Percentiles rank a stretch among this genome's conserved stretches.
Conservation (phyloP, 2,113 vertebrate species). For the Colossoma macropomum region DNA sequence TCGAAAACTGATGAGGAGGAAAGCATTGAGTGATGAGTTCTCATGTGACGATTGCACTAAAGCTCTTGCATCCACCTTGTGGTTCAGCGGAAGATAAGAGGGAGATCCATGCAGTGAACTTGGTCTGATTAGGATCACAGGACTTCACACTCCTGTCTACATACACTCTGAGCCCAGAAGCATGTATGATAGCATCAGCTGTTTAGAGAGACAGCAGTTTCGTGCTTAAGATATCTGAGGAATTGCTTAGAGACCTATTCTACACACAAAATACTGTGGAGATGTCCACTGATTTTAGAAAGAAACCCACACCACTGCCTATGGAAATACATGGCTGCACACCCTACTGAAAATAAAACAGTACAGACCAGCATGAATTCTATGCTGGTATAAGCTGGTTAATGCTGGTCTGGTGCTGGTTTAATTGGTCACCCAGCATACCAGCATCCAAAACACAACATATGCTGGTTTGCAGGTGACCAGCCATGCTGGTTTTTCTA, state of each 20-base stretch:
- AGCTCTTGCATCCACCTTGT: not conserved
- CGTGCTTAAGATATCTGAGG: not conserved
- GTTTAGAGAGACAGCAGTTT: not conserved
- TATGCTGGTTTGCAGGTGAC: too few species aligned
- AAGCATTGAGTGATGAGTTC: conserved; percentile 50
- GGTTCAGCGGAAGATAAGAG: conserved; percentile 18
- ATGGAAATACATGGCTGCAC: too few species aligned
- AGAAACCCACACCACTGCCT: too few species aligned
- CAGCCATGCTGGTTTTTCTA: too few species aligned
- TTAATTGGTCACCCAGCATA: too few species aligned
- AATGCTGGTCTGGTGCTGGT: too few species aligned
- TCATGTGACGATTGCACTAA: conserved; percentile 3
- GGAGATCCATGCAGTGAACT: not conserved
- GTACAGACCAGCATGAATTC: too few species aligned
- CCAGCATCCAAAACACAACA: too few species aligned
- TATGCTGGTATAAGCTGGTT: too few species aligned
- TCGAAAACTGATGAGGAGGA: conserved; percentile 59
- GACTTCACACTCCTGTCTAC: not conserved
- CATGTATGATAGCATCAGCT: not conserved
- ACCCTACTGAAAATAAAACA: too few species aligned
- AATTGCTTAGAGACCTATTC: conserved; percentile 7
- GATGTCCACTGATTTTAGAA: too few species aligned
- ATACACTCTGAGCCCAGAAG: not conserved
- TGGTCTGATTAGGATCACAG: not conserved
- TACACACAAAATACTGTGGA: too few species aligned